phyloP scores from a whole-genome alignment of 2,797 vertebrate genomes.

The Cryptoprocta ferox region DNA sequence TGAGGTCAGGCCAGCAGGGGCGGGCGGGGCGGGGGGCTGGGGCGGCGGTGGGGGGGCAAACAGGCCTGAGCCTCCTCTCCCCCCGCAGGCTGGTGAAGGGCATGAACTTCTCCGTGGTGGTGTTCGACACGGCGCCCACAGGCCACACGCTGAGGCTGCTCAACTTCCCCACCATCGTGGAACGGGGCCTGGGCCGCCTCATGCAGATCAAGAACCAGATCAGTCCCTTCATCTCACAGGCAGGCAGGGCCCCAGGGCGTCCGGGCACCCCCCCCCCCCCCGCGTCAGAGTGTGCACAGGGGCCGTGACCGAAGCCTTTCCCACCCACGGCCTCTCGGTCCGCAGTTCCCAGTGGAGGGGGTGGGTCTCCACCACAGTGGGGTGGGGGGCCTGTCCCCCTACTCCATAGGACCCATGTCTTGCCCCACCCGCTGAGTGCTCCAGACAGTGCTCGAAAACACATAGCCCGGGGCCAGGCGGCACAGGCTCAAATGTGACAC shows the following conservation, averaged over 20 bases:
- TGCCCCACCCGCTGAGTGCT: background rate
- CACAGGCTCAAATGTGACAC: background rate
- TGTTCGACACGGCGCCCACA: constrained; percentile 97
- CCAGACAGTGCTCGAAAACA: background rate
- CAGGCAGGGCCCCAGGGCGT: constrained; percentile 69
- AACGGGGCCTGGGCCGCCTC: constrained; percentile 95
- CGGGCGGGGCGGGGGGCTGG: background rate
- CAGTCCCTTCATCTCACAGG: constrained; percentile 98
- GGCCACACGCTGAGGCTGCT: constrained; percentile 96
- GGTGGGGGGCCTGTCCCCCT: background rate
- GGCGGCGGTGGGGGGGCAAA: background rate
- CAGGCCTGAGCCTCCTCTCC: constrained; percentile 47
- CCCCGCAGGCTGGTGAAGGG: constrained; percentile 94
- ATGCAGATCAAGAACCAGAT: constrained; percentile 99
- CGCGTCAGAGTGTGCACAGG: background rate
- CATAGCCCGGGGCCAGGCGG: background rate
- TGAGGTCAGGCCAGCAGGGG: constrained; percentile 85
- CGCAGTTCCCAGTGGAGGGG: fast-evolving
- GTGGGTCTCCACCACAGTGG: background rate
- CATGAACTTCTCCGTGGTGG: constrained; percentile 98
- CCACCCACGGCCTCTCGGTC: background rate
- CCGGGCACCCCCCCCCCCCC: background rate
- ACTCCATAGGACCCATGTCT: background rate
- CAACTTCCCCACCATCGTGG: constrained; percentile 98
- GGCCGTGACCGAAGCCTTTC: background rate